Conservation (phyloP, 2,113 vertebrate species). For the Egretta garzetta region DNA sequence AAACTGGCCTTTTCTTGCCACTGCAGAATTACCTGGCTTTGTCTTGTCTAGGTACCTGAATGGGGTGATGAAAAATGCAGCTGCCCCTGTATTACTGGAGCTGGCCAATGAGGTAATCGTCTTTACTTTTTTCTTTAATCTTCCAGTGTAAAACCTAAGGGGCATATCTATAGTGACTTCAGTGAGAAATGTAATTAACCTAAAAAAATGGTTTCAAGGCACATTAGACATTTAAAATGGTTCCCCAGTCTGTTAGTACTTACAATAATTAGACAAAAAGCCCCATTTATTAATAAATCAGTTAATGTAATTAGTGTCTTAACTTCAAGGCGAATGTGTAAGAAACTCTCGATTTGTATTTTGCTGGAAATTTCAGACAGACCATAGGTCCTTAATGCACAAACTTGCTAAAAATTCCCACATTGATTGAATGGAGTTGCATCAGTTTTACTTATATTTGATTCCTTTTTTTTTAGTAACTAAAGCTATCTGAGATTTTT, state of each 20-base stretch:
- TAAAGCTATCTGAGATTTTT: background rate
- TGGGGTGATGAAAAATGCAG: constrained; percentile 82
- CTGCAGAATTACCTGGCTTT: constrained; percentile 75
- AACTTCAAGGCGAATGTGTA: constrained; percentile 80
- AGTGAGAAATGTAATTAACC: constrained; percentile 77
- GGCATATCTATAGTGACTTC: constrained; percentile 66
- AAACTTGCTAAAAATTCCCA: constrained; percentile 47
- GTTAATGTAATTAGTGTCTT: constrained; percentile 84
- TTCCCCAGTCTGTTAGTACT: constrained; percentile 86
- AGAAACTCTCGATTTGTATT: constrained; percentile 76
- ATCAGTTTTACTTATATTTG: background rate
- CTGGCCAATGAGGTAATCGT: constrained; percentile 95
- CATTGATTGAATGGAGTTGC: constrained; percentile 1
- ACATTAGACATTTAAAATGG: constrained; percentile 77
- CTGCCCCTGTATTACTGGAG: constrained; percentile 89
- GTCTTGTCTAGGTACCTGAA: constrained; percentile 89
- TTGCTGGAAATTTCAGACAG: constrained; percentile 47
- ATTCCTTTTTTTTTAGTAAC: background rate
- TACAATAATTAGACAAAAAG: constrained; percentile 90
- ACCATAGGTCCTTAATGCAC: background rate
- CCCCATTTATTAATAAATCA: constrained; percentile 88
- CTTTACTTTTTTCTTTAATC: constrained; percentile 55
- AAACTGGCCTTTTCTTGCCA: constrained; percentile 78
- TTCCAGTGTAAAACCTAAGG: constrained; percentile 68
- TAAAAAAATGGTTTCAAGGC: constrained; percentile 72